Percentiles rank a stretch among this genome's conserved stretches.
Conservation (phyloP, 2,888 invertebrate species). For the Yponomeuta sedellus region DNA sequence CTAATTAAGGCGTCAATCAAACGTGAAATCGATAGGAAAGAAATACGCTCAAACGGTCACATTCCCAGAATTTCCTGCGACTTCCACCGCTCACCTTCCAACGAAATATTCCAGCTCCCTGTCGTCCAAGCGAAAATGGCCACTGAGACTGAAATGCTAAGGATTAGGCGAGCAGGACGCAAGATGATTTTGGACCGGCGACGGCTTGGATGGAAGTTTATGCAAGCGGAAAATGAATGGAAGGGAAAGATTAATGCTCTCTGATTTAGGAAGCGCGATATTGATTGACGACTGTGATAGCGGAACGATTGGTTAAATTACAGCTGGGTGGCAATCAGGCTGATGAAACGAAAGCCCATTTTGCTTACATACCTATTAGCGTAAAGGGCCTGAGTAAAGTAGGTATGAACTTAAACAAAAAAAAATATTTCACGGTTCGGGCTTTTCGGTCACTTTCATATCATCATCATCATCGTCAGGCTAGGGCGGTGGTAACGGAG, state of each 20-base stretch:
- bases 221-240: conserved; percentile 11
- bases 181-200: background rate
- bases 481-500: too few relatives aligned
- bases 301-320: background rate
- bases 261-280: conserved; percentile 2
- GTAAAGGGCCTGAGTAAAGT: too few relatives aligned
- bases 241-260: conserved; percentile 9
- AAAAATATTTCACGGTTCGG: too few relatives aligned
- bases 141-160: background rate
- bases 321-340: background rate
- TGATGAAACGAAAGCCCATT: background rate
- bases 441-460: too few relatives aligned
- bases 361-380: too few relatives aligned
- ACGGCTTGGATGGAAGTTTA: conserved; percentile 4
- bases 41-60: background rate
- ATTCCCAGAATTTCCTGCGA: background rate
- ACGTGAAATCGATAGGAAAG: background rate
- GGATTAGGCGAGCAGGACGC: background rate
- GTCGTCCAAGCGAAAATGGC: background rate
- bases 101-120: background rate
- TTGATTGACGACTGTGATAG: conserved; percentile 4
- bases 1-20: background rate
- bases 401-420: too few relatives aligned
- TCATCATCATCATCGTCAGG: too few relatives aligned
- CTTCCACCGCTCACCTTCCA: background rate